These are phyloP conservation scores for Cantharis nigra DNA, from an alignment of 2,888 invertebrate species.

Conservation along the genomic window DNA sequence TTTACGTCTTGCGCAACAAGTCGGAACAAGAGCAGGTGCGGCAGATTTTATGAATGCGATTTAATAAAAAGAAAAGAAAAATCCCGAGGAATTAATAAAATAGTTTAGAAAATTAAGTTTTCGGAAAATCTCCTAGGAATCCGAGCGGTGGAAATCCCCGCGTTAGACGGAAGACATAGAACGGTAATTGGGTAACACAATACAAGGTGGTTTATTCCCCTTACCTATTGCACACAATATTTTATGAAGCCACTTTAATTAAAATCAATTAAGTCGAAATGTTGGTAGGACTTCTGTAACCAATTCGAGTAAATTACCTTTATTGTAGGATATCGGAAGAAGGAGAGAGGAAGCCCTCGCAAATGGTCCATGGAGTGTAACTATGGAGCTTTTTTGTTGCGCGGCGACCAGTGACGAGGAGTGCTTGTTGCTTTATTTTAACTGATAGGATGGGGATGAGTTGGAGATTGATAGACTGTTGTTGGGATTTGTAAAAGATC, in stretches of 20 bases:
- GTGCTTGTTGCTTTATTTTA: constrained; percentile 37
- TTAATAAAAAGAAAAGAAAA: neutral
- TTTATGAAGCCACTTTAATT: neutral
- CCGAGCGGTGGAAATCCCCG: neutral
- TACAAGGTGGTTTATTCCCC: neutral
- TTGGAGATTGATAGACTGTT: constrained; percentile 34
- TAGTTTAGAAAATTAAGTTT: neutral
- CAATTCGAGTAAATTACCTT: neutral
- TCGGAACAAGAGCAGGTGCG: constrained; percentile 5
- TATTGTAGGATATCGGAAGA: neutral
- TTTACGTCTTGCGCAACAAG: constrained; percentile 16
- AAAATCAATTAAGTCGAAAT: neutral
- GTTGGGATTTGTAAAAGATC: constrained; percentile 33
- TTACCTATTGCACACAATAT: neutral
- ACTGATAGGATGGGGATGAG: constrained; percentile 21
- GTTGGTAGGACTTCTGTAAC: neutral
- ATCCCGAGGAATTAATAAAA: neutral
- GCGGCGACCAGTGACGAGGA: constrained; percentile 30
- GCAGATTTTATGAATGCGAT: neutral
- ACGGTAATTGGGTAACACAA: neutral
- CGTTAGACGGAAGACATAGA: neutral
- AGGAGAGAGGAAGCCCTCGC: constrained; percentile 6
- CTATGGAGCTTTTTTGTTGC: constrained; percentile 36
- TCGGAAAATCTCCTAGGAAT: neutral
- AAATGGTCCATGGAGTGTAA: constrained; percentile 35